Conservation (phyloP, 1,140 invertebrate species). For the Drosophila pruinosa region DNA sequence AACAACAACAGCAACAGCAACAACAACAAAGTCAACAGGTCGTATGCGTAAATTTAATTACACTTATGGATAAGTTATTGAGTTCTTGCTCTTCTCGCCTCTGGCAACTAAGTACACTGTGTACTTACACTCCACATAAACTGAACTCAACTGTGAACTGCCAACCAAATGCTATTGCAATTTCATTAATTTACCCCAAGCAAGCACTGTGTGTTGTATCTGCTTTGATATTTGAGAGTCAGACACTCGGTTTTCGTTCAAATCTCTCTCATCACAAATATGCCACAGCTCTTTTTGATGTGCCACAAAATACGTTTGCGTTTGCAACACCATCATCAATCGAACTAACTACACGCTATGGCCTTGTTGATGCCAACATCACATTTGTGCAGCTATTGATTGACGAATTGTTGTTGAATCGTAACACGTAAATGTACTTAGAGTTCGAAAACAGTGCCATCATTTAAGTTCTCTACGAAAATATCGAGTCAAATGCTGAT, state of each 20-base stretch:
- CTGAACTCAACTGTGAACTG: neutral
- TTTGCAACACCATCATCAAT: no score
- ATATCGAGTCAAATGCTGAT: no score
- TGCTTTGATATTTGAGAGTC: slow-evolving; percentile 26
- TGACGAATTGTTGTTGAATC: no score
- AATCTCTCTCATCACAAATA: neutral
- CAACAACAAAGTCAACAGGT: slow-evolving; percentile 21
- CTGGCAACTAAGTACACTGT: slow-evolving; percentile 9
- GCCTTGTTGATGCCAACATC: no score
- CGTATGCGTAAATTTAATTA: slow-evolving; percentile 68
- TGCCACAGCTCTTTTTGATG: neutral
- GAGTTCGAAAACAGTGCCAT: no score
- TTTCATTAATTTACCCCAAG: slow-evolving; percentile 38
- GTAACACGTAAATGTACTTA: no score
- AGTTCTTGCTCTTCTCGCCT: neutral
- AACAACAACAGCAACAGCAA: neutral
- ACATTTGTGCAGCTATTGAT: no score
- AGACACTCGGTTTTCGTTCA: neutral
- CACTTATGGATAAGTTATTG: slow-evolving; percentile 54
- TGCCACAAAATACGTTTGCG: no score
- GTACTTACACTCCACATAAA: no score
- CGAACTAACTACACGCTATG: no score
- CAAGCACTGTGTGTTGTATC: neutral
- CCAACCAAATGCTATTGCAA: slow-evolving; percentile 7
- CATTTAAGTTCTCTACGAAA: no score